phyloP scores from a whole-genome alignment of 2,888 invertebrate genomes.

The Tortrix viridana region DNA sequence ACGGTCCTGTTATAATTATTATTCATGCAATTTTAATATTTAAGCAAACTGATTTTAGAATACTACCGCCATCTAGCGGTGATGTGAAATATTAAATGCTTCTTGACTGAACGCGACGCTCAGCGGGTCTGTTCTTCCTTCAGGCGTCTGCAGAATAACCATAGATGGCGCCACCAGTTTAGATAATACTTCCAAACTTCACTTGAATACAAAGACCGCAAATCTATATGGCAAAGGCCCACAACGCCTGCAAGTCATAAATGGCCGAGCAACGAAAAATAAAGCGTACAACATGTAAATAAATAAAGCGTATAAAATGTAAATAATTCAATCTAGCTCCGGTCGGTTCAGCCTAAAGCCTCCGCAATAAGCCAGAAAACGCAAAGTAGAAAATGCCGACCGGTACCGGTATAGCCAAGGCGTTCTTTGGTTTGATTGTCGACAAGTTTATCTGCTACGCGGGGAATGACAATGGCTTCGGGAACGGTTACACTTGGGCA shows the following conservation, averaged over 20 bases:
- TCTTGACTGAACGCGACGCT: not conserved
- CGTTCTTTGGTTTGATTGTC: conserved; percentile 59
- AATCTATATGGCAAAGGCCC: conserved; percentile 41
- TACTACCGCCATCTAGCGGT: conserved; percentile 4
- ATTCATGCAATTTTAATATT: too few relatives aligned
- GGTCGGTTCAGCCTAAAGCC: conserved; percentile 7
- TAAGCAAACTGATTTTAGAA: not conserved
- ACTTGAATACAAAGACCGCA: conserved; percentile 5
- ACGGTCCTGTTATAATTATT: too few relatives aligned
- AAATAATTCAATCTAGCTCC: conserved; percentile 41
- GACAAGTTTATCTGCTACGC: conserved; percentile 59
- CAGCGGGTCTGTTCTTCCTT: not conserved
- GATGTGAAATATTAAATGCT: not conserved
- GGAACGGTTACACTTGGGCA: conserved; percentile 74
- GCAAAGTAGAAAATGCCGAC: conserved; percentile 56
- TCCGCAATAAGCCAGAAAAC: not conserved
- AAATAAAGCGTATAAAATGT: conserved; percentile 54
- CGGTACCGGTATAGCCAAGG: conserved; percentile 55
- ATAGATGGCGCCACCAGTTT: conserved; percentile 23
- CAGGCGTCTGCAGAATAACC: conserved; percentile 3
- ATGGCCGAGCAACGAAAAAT: conserved; percentile 52
- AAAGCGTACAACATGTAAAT: conserved; percentile 55
- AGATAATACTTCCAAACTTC: not conserved
- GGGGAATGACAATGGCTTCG: conserved; percentile 70
- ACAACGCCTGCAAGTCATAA: conserved; percentile 50